Conservation (phyloP, 2,797 vertebrate species). For the Tauraco hartlaubi region DNA sequence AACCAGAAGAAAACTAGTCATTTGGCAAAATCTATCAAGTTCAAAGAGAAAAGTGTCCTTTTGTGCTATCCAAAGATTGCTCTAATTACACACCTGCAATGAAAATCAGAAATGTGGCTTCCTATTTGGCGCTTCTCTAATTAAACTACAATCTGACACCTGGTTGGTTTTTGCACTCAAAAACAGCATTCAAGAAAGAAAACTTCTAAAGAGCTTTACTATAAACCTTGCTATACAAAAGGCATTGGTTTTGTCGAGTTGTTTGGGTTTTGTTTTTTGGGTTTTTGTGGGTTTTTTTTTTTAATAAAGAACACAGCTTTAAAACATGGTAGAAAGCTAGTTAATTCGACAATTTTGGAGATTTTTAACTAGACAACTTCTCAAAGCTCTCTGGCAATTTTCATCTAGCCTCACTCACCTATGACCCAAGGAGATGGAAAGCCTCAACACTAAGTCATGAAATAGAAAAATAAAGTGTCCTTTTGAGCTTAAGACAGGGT, state of each 20-base stretch:
- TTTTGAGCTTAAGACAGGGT: neutral
- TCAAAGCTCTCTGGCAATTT: neutral
- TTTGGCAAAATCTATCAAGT: neutral
- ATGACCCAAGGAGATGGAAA: neutral
- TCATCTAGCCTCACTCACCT: neutral
- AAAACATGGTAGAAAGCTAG: neutral
- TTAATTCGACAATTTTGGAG: neutral
- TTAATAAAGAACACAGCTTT: neutral
- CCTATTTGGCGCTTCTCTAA: neutral
- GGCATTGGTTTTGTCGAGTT: neutral
- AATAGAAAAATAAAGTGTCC: neutral
- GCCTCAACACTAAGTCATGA: neutral
- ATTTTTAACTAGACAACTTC: neutral
- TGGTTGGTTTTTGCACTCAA: neutral
- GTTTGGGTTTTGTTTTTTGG: neutral
- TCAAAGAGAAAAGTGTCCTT: neutral
- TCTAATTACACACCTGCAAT: neutral
- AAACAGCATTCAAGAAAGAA: neutral
- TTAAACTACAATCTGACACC: neutral
- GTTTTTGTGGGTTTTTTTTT: neutral
- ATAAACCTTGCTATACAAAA: neutral
- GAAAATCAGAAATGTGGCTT: neutral
- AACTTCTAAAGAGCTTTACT: neutral
- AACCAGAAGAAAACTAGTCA: neutral
- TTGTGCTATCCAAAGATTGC: neutral